These are phyloP conservation scores for Latrodectus hesperus DNA, from an alignment of 2,888 invertebrate species.

Conservation along the genomic window DNA sequence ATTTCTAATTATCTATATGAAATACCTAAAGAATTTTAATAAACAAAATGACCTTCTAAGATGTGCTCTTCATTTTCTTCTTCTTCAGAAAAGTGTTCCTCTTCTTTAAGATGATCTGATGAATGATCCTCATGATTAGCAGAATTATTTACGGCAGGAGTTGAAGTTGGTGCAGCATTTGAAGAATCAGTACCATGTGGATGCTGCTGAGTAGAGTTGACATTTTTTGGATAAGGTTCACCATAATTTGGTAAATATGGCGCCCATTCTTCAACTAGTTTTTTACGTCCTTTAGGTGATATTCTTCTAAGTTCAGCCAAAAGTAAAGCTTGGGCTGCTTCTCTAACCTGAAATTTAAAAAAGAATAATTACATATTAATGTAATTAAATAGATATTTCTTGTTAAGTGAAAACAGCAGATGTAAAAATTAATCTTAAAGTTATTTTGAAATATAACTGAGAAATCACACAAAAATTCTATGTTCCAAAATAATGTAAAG, in stretches of 20 bases:
- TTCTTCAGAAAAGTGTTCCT: constrained; percentile 78
- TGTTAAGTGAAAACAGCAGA: too few species aligned
- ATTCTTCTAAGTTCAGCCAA: constrained; percentile 92
- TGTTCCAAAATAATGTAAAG: too few species aligned
- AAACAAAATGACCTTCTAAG: constrained; percentile 78
- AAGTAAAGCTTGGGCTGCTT: constrained; percentile 96
- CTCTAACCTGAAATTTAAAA: constrained; percentile 80
- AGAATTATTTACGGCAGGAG: not conserved
- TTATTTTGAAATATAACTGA: too few species aligned
- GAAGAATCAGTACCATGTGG: constrained; percentile 9
- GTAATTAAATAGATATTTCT: too few species aligned
- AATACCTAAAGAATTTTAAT: too few species aligned
- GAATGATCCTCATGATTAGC: constrained; percentile 10
- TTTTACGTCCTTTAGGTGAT: constrained; percentile 92
- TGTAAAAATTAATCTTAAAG: too few species aligned
- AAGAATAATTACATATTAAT: not conserved
- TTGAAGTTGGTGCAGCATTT: constrained; percentile 1
- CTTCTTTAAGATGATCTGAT: constrained; percentile 75
- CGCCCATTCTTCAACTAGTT: constrained; percentile 95
- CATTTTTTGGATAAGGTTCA: constrained; percentile 72
- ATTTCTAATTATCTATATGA: too few species aligned
- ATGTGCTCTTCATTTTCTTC: constrained; percentile 90
- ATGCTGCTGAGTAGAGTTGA: constrained; percentile 13
- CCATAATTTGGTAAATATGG: constrained; percentile 90
- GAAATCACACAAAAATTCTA: too few species aligned